Evolutionary conservation across 1,140 invertebrate species (phyloP).

Genomic region (Lineus longissimus): DNA sequence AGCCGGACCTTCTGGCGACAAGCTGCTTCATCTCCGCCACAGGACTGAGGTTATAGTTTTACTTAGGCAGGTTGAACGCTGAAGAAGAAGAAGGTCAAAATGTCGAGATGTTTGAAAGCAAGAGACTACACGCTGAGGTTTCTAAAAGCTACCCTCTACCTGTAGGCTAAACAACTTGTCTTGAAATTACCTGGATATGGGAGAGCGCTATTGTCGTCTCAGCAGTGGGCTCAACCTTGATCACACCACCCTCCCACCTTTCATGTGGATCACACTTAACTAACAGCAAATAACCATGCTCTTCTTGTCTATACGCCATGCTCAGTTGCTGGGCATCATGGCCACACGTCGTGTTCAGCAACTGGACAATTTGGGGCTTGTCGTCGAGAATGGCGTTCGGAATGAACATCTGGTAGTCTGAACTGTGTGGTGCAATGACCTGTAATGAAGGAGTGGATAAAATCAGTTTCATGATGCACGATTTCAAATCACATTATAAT

Average conservation of each 20-base stretch:
- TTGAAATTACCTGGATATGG: conserved; percentile 48
- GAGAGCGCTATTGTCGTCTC: conserved; percentile 56
- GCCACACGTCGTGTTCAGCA: conserved; percentile 52
- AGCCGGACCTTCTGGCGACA: no score
- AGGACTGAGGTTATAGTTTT: no score
- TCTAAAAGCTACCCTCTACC: no score
- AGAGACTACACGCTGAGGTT: no score
- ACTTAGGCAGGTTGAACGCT: no score
- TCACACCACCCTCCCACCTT: conserved; percentile 45
- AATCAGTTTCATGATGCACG: no score
- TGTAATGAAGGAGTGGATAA: conserved; percentile 20
- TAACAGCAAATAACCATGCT: conserved; percentile 50
- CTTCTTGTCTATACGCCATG: conserved; percentile 32
- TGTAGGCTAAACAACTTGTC: no score
- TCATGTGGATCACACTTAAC: conserved; percentile 36
- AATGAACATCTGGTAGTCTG: conserved; percentile 55
- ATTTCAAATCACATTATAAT: no score
- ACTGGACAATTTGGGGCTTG: conserved; percentile 37
- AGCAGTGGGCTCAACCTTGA: conserved; percentile 54
- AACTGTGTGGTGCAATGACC: conserved; percentile 48
- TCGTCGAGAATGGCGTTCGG: conserved; percentile 43
- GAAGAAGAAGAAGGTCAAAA: no score
- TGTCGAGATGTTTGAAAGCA: no score
- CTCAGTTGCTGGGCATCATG: conserved; percentile 39
- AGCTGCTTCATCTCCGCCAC: no score